Base-by-base conservation (phyloP, 2,113 vertebrate species). In the Microtus richardsoni region DNA sequence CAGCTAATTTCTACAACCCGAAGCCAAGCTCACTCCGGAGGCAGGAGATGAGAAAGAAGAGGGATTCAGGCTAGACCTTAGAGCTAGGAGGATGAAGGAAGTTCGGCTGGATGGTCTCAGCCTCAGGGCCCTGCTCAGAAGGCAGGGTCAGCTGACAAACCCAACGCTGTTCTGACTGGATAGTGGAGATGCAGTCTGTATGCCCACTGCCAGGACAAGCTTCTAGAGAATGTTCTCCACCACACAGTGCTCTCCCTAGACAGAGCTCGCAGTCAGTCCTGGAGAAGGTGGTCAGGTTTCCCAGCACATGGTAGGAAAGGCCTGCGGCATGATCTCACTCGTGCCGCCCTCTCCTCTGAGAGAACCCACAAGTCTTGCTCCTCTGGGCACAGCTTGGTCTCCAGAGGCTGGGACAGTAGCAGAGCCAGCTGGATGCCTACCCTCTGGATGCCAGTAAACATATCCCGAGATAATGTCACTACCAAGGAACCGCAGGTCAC, bases 111-210 rank as follows among this genome's bases (percentile, higher is more conserved):
- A 3, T 3, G 14, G 24, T n/a, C 84, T 58, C 16, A 70, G 54
- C 78, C 12, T 82, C 30, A 2, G 30, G 41, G 19, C 77, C 17
- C 36, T 33, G 68, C 64, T 62, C 64, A 22, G 36, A 47, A 82
- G 88, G 33, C 1, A 3, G 64, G 2, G 13, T 21, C n/a, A 49
- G 24, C 33, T 13, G 6, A 77, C 24, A 33, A 70, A 14, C 12
- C 17, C 4, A 1, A 22, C 3, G 0, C 0, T 8, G 73, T n/a
- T 21, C 33, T 52, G 77, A 73, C 0, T 13, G n/a, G 6, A 39
- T 0, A 30, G 14, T 0, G 21, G 0, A 7, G 22, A 44, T 33
- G 47, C 0, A 1, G 79, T 33, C 60, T 13, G 39, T 22, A 62
- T 19, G 14, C 0, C 3, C 7, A 44, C 13, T 6, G 1, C 17